Percentiles rank a stretch among this genome's conserved stretches.
These are phyloP conservation scores for Rhinoptilus africanus DNA, from an alignment of 2,113 vertebrate species.

Conservation along the genomic window DNA sequence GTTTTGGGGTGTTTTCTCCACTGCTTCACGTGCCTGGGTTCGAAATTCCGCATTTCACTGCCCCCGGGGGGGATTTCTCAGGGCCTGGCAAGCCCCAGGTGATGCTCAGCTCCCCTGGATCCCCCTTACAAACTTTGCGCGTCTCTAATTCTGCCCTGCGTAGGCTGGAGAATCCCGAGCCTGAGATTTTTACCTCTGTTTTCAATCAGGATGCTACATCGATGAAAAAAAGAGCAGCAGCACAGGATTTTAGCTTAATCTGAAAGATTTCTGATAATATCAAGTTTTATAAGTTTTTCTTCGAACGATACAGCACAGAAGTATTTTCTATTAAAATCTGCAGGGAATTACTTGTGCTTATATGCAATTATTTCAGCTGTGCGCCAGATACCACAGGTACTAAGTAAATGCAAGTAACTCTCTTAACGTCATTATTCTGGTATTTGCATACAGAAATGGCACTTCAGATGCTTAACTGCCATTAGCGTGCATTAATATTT, in stretches of 20 bases:
- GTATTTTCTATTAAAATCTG: neutral
- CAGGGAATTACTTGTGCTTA: neutral
- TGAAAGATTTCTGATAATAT: neutral
- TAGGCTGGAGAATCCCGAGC: accelerated
- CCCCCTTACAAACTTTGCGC: neutral
- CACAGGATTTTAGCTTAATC: neutral
- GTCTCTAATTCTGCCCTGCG: neutral
- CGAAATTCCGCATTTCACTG: neutral
- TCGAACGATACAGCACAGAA: neutral
- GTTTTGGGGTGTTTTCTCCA: neutral
- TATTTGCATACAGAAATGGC: neutral
- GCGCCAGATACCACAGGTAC: neutral
- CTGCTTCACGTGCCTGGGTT: neutral
- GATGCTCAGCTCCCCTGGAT: neutral
- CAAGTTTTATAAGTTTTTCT: neutral
- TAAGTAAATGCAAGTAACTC: neutral
- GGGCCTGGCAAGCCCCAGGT: neutral
- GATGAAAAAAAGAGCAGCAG: neutral
- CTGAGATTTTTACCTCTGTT: neutral
- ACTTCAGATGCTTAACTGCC: neutral
- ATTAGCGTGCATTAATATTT: neutral
- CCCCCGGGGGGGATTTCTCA: neutral
- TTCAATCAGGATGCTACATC: neutral
- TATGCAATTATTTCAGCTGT: neutral
- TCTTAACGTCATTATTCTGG: neutral